These are phyloP conservation scores for Neogale vison DNA, from an alignment of 2,113 vertebrate species.

Conservation along the genomic window DNA sequence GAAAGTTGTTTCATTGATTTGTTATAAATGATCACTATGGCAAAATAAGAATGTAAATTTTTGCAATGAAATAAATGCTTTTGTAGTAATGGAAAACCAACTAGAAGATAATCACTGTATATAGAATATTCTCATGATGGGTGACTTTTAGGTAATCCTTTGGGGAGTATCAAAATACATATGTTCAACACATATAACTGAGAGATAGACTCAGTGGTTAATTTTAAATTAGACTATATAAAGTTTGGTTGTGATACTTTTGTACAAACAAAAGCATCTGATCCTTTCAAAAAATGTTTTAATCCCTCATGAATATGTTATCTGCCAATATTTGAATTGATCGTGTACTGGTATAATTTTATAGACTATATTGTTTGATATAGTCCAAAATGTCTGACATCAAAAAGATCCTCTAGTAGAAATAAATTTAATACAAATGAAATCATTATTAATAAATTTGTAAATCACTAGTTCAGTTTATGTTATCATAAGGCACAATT, in stretches of 20 bases:
- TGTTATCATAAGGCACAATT: neutral
- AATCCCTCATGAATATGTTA: neutral
- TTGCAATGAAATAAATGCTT: neutral
- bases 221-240: neutral
- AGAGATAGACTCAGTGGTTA: neutral
- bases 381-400: neutral
- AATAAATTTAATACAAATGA: neutral
- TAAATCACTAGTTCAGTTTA: neutral
- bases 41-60: constrained; percentile 16
- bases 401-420: neutral
- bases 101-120: neutral
- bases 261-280: neutral
- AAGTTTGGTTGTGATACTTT: neutral
- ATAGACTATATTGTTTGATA: neutral
- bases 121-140: neutral
- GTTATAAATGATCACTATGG: neutral
- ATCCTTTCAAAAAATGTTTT: neutral
- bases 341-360: neutral
- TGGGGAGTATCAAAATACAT: neutral
- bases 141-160: neutral
- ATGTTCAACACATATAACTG: neutral
- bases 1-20: neutral
- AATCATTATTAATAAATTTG: neutral
- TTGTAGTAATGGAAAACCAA: neutral
- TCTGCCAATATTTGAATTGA: neutral